A percentile compares a stretch with the other conserved stretches of the same genome.
Evolutionary conservation across 2,797 vertebrate genomes (phyloP).

Genomic region (Channa striata): DNA sequence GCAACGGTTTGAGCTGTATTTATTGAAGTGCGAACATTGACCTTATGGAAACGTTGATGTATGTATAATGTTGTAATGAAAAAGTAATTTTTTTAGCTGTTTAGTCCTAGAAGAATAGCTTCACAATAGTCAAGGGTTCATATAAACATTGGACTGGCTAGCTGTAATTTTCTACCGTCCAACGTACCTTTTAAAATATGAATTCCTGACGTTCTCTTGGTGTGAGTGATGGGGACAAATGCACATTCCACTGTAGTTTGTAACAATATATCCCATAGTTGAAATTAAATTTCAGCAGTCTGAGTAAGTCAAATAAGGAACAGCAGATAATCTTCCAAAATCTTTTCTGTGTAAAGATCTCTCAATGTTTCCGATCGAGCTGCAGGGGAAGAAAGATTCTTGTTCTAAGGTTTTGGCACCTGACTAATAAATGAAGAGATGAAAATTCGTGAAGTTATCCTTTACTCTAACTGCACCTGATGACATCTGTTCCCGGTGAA

Average conservation of each 20-base stretch:
- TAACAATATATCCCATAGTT: background rate
- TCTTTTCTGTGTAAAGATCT: constrained; percentile 2
- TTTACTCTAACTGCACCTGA: constrained; percentile 28
- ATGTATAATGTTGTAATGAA: constrained; percentile 11
- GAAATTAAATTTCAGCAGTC: background rate
- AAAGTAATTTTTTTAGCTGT: constrained; percentile 22
- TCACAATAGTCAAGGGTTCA: background rate
- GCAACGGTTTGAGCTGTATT: constrained; percentile 6
- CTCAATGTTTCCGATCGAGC: background rate
- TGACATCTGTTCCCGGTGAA: constrained; percentile 27
- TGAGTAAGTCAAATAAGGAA: constrained; percentile 6
- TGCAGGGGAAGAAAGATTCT: background rate
- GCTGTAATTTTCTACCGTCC: background rate
- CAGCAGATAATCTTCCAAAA: background rate
- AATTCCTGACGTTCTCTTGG: background rate
- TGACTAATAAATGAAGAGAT: background rate
- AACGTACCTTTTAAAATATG: background rate
- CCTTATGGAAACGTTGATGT: constrained; percentile 13
- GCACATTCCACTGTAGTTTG: background rate
- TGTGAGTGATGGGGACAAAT: background rate
- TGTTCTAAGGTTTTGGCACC: background rate
- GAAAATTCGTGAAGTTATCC: background rate
- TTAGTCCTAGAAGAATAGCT: background rate
- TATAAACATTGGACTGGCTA: background rate
- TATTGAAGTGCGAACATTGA: constrained; percentile 1